Percentiles rank a stretch among this genome's conserved stretches.
Conservation (phyloP, 2,888 invertebrate species). For the Xestia rhomboidea region DNA sequence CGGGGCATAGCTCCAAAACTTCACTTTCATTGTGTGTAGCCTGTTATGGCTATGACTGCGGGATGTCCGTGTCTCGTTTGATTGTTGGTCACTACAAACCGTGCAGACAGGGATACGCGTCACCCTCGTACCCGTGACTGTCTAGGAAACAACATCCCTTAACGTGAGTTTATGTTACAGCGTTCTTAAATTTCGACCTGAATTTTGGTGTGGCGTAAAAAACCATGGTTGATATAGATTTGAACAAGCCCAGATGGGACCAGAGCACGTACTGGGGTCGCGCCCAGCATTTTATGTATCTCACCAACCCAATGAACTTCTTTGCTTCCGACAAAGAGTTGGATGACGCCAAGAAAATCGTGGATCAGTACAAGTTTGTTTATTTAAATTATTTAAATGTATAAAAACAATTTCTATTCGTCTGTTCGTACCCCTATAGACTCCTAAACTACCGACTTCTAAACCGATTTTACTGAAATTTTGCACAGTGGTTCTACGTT, state of each 20-base stretch:
- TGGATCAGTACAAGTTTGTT: slow-evolving; percentile 94
- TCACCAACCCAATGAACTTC: slow-evolving; percentile 98
- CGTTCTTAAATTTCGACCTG: background rate
- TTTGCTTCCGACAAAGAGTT: slow-evolving; percentile 93
- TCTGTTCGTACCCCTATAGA: too few relatives aligned
- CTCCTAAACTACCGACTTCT: too few relatives aligned
- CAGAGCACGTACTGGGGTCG: slow-evolving; percentile 97
- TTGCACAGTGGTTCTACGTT: background rate
- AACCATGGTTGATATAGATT: slow-evolving; percentile 82
- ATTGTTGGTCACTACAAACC: background rate
- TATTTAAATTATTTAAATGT: background rate
- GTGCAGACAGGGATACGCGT: background rate
- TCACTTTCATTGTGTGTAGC: background rate
- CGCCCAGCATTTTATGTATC: slow-evolving; percentile 96
- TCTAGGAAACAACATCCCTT: background rate
- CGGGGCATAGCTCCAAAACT: background rate
- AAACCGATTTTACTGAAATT: background rate
- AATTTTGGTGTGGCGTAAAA: slow-evolving; percentile 28
- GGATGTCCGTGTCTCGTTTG: background rate
- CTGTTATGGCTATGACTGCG: background rate
- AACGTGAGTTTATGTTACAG: background rate
- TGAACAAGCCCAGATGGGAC: slow-evolving; percentile 97
- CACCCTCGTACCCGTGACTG: background rate
- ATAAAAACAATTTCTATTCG: too few relatives aligned
- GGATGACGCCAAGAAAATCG: slow-evolving; percentile 94